Percentiles rank a stretch among this genome's conserved stretches.
Conservation (phyloP, 2,888 invertebrate genomes). For the Mesoligia furuncula region DNA sequence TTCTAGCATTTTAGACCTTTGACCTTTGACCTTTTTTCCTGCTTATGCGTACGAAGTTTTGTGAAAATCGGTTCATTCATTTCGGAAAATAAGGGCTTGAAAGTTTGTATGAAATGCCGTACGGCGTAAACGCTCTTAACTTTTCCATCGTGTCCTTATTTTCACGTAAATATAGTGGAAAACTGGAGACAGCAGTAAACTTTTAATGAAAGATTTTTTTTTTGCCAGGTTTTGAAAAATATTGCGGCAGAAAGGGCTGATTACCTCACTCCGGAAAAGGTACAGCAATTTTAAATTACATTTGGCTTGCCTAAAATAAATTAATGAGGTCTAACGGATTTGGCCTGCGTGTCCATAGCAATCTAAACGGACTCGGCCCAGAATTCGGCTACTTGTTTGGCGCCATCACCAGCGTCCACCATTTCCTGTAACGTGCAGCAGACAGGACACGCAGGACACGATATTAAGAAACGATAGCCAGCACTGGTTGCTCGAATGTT, state of each 20-base stretch:
- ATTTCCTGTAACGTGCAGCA: too few species aligned
- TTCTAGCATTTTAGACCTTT: too few species aligned
- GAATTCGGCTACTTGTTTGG: too few species aligned
- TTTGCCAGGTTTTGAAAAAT: slow-evolving; percentile 13
- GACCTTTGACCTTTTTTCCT: too few species aligned
- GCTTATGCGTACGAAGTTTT: too few species aligned
- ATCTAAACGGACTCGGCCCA: too few species aligned
- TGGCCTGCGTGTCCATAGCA: not conserved
- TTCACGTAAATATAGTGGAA: not conserved
- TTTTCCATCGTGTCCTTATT: not conserved
- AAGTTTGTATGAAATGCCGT: too few species aligned
- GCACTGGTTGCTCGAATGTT: not conserved
- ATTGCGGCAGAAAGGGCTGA: slow-evolving; percentile 15
- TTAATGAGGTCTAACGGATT: not conserved
- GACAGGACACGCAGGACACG: too few species aligned
- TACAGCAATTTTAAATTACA: slow-evolving; percentile 17
- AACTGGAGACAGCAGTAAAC: not conserved
- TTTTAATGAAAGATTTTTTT: not conserved
- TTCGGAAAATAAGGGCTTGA: too few species aligned
- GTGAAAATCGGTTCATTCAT: too few species aligned
- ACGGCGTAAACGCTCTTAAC: too few species aligned
- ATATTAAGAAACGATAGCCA: not conserved
- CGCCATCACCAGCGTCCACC: too few species aligned
- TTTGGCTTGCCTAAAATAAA: not conserved
- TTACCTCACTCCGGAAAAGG: slow-evolving; percentile 62